Evolutionary conservation across 2,888 invertebrate genomes (phyloP), one percentile per base, ranked within the genome.

Genomic region (Coenonympha glycerion): DNA sequence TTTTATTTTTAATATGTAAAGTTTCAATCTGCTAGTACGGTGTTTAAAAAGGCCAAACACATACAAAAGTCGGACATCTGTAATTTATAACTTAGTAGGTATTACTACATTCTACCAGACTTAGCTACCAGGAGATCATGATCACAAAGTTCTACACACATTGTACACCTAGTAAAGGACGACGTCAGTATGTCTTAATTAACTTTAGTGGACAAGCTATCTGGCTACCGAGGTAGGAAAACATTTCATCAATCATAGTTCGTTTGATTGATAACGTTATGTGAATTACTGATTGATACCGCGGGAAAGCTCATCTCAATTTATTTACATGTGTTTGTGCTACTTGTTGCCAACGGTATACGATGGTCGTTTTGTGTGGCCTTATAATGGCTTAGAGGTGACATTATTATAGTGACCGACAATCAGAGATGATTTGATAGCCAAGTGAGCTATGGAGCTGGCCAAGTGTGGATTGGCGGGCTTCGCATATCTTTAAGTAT

Each of bases 251-350:
- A 81, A 86, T 87, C 87, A 87, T 79, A 56, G 56, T 66, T 66
- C 64, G 69, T 65, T 76, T 87, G 87, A 86, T 86, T 87, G 86
- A 87, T 87, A 85, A 83, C 77, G 73, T 72, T 71, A 79, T 72
- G 83, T 85, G 86, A 83, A 83, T 82, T 85, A 84, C 85, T 86
- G 86, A 87, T 86, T 80, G 73, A 71, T 80, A 80, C 74, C 62
- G 67, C 68, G 73, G 69, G 77, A 78, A 78, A 73, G 75, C 72
- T 79, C 80, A 70, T 80, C 79, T 81, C 84, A 78, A 85, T 85
- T 83, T 86, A 84, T 86, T 86, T 86, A 85, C 83, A 86, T 84
- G 76, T 83, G 82, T 80, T 74, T 76, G 78, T 82, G 76, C 73
- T 72, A 84, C 83, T 84, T 86, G 85, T 71, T 77, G 66, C 72